Conservation (phyloP, 1,140 invertebrate species). For the Apis mellifera region DNA sequence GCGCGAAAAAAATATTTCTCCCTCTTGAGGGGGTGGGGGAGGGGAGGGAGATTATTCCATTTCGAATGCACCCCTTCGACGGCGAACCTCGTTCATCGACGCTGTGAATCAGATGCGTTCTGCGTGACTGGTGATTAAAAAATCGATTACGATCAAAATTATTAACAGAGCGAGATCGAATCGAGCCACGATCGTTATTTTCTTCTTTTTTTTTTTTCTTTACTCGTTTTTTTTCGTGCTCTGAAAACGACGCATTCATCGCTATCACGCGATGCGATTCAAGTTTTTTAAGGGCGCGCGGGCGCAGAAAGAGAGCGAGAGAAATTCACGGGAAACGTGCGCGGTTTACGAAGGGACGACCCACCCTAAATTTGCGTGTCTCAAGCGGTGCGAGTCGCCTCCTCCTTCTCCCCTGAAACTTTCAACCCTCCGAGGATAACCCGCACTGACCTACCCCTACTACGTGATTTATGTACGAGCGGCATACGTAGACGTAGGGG, state of each 20-base stretch:
- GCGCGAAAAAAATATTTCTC: slow-evolving; percentile 4
- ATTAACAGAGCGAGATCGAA: slow-evolving; percentile 2
- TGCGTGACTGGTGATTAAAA: slow-evolving; percentile 46
- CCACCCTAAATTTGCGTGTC: slow-evolving; percentile 80
- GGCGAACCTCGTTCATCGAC: slow-evolving; percentile 29
- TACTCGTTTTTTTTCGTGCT: too few relatives aligned
- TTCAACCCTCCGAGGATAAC: slow-evolving; percentile 75
- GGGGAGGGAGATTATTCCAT: slow-evolving; percentile 30
- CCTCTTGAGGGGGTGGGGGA: neutral
- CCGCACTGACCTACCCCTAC: slow-evolving; percentile 78
- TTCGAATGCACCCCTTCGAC: slow-evolving; percentile 37
- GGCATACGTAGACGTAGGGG: slow-evolving; percentile 63
- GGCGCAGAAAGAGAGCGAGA: slow-evolving; percentile 2
- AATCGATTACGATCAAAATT: slow-evolving; percentile 36
- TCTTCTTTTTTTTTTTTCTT: neutral
- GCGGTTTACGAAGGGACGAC: slow-evolving; percentile 67
- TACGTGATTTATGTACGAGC: slow-evolving; percentile 77
- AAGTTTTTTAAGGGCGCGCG: slow-evolving; percentile 24
- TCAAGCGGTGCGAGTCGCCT: slow-evolving; percentile 67
- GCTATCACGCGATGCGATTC: neutral
- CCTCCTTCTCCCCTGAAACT: slow-evolving; percentile 75
- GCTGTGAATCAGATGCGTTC: slow-evolving; percentile 25
- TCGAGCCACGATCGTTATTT: neutral
- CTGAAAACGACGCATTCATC: too few relatives aligned
- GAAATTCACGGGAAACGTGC: slow-evolving; percentile 45